These are phyloP conservation scores for Linyphia triangularis DNA, from an alignment of 2,888 invertebrate species.

Conservation along the genomic window DNA sequence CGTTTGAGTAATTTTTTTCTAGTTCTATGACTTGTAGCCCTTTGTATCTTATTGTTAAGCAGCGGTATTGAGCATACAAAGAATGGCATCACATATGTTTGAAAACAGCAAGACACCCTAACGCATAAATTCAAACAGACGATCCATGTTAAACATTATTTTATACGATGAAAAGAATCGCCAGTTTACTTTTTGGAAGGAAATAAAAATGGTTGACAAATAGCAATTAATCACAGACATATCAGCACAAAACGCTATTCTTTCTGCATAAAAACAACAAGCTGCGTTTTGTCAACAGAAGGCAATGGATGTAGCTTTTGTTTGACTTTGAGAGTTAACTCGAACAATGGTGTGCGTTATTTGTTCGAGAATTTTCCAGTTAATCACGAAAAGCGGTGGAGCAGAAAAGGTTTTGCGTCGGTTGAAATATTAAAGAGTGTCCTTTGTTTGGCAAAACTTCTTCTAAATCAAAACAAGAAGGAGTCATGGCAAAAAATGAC, in stretches of 20 bases:
- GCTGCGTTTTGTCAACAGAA: constrained; percentile 70
- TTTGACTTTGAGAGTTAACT: constrained; percentile 70
- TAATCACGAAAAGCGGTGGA: constrained; percentile 56
- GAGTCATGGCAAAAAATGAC: constrained; percentile 7
- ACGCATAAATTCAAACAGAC: constrained; percentile 67
- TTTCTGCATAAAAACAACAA: constrained; percentile 59
- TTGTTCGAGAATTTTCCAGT: constrained; percentile 64
- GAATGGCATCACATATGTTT: constrained; percentile 45
- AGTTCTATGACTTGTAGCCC: neutral
- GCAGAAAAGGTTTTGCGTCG: constrained; percentile 62
- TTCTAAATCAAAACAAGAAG: constrained; percentile 64
- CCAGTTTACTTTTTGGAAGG: constrained; percentile 60
- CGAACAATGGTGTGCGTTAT: constrained; percentile 59
- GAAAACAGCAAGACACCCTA: constrained; percentile 59
- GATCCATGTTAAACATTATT: constrained; percentile 47
- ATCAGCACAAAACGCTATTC: constrained; percentile 29
- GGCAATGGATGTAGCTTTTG: constrained; percentile 60
- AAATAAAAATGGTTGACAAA: constrained; percentile 70
- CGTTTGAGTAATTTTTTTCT: constrained; percentile 35
- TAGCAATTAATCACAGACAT: constrained; percentile 70
- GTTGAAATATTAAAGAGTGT: constrained; percentile 66
- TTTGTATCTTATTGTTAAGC: constrained; percentile 57
- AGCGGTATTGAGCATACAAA: constrained; percentile 66
- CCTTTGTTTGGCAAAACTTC: constrained; percentile 65
- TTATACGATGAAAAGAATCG: constrained; percentile 66